Conservation (phyloP, 2,113 vertebrate species). For the Oncorhynchus keta region DNA sequence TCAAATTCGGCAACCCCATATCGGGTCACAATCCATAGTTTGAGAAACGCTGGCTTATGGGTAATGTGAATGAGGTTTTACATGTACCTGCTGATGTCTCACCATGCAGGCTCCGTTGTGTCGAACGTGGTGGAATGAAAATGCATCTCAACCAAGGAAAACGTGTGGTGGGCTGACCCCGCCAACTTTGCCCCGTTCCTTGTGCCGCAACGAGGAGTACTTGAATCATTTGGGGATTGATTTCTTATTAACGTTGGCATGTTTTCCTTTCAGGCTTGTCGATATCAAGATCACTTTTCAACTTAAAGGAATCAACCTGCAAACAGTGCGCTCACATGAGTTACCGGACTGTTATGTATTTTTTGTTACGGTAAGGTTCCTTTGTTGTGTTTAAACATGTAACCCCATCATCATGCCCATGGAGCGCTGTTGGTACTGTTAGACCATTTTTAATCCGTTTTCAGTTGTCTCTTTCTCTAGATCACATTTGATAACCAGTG, state of each 20-base stretch:
- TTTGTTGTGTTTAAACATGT: background rate
- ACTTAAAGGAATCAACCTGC: slow-evolving; percentile 90
- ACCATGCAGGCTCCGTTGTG: too few species aligned
- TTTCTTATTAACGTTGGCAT: background rate
- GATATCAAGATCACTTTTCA: slow-evolving; percentile 84
- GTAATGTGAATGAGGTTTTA: too few species aligned
- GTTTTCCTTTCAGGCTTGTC: slow-evolving; percentile 78
- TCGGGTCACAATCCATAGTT: too few species aligned
- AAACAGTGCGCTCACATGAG: slow-evolving; percentile 85
- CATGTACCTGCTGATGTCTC: too few species aligned
- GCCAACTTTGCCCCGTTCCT: too few species aligned
- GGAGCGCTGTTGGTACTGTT: background rate
- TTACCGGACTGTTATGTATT: slow-evolving; percentile 92
- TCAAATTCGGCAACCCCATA: too few species aligned
- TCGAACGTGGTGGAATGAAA: too few species aligned
- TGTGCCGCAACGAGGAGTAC: too few species aligned
- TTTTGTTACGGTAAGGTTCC: slow-evolving; percentile 77
- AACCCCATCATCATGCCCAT: background rate
- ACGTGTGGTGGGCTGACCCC: too few species aligned
- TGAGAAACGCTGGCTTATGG: too few species aligned
- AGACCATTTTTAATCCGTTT: background rate
- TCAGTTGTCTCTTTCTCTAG: slow-evolving; percentile 62
- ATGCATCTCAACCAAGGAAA: too few species aligned
- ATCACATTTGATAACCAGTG: slow-evolving; percentile 89
- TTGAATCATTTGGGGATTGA: background rate